Percentiles rank a stretch among this genome's conserved stretches.
phyloP scores from a whole-genome alignment of 1,140 invertebrate species.

The Aphis craccivora region DNA sequence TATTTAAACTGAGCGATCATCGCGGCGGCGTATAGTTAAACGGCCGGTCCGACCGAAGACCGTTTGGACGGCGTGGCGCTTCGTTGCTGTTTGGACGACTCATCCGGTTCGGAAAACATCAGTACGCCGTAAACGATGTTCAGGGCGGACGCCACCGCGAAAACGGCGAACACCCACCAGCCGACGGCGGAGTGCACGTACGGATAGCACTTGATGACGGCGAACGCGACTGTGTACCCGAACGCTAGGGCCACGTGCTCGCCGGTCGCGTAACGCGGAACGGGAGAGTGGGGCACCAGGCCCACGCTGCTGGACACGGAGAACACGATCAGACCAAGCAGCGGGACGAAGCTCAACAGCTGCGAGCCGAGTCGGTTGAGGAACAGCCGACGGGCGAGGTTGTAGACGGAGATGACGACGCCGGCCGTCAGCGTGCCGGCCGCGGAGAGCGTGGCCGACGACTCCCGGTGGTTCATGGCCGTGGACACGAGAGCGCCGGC shows the following conservation, averaged over 20 bases:
- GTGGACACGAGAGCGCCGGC: constrained; percentile 21
- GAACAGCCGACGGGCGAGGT: constrained; percentile 7
- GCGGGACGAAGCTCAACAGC: constrained; percentile 36
- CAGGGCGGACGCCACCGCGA: neutral
- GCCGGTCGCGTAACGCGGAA: neutral
- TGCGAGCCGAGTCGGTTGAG: constrained; percentile 39
- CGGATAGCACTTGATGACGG: constrained; percentile 35
- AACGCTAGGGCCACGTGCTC: constrained; percentile 42
- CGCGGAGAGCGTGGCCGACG: neutral
- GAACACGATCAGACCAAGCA: neutral
- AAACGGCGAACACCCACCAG: constrained; percentile 38
- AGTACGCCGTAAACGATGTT: constrained; percentile 2
- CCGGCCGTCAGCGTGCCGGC: neutral
- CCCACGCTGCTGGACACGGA: constrained; percentile 3
- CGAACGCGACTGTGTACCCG: neutral
- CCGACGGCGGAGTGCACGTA: constrained; percentile 24
- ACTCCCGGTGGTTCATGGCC: constrained; percentile 41
- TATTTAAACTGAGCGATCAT: neutral
- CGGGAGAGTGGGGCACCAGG: constrained; percentile 4
- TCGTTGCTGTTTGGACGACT: neutral
- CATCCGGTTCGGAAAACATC: constrained; percentile 26
- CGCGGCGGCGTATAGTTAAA: neutral
- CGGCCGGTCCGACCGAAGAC: neutral
- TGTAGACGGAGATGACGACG: neutral
- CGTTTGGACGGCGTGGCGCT: neutral